Base-by-base conservation (phyloP, 2,888 invertebrate species). In the Hyppa rectilinea region DNA sequence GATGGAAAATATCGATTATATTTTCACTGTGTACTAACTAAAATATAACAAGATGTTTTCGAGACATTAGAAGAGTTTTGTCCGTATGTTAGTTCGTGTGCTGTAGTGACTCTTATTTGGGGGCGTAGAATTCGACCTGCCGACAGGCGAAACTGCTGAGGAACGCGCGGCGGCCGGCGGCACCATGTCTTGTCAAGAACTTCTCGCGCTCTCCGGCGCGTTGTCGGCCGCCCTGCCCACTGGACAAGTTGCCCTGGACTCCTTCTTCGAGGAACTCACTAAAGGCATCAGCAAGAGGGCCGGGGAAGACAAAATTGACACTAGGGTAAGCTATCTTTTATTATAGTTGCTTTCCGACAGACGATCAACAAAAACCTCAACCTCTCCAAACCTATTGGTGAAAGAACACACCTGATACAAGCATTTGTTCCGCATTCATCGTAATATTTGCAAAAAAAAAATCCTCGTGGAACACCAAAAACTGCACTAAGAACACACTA, bases 211-310 rank as follows among this genome's bases (percentile, higher is more conserved):
- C 65, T 98, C 98, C 60, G 99, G 99, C 14, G 99, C 99, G 0
- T 97, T 99, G 66, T 98, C 98, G 77, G 99, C 99, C 0, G 98
- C 99, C 0, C 93, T 99, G 76, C 98, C 99, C 3, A 98, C 99
- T 6, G 98, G 98, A 29, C 98, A 98, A 91, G 97, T 98, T 53
- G 98, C 98, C 20, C 93, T 98, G 61, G 98, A 98, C 89, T 97
- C 98, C 0, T 98, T 98, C 92, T 97, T 98, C 87, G 97, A 97
- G 87, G 98, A 98, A 60, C 95, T 98, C 58, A 97, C 97, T 14
- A 98, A 98, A 89, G 98, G 97, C 81, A 97, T 97, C 85, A 94
- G 94, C 80, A 96, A 96, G 79, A 87, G 96, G 71, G 94, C 95
- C 9, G 95, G 95, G 2, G 96, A 95, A 12, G 95, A 95, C 59